Evolutionary conservation across 2,113 vertebrate genomes (phyloP), one percentile per base, ranked within the genome.

Genomic region (Fregata magnificens): DNA sequence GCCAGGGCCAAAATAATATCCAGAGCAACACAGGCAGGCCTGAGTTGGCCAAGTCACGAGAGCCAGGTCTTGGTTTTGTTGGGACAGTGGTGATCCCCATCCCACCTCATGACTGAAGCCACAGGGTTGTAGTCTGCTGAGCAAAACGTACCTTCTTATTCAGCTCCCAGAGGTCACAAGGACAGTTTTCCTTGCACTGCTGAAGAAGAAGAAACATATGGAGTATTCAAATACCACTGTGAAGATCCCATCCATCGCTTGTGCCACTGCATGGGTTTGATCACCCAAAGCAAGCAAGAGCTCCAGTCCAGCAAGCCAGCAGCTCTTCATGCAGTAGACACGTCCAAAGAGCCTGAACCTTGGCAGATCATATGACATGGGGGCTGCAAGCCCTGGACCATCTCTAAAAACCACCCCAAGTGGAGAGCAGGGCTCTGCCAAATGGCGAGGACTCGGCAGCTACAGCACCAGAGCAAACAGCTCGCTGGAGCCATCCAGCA

Each of bases 201-300:
- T 36, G 74, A 82, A 78, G 50, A 87, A 82, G 44, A 65, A 45
- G 24, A 62, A 50, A 65, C 32, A 42, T 8, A 21, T 3, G 4
- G 63, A 79, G 34, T 32, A 8, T 55, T 72, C 52, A 53, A 61
- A 69, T 8, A 49, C 5, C 19, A 36, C 28, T 0, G 0, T 3
- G 40, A 34, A 80, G 31, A 65, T 77, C 67, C 28, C 6, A 0
- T 16, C 40, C 40, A 36, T 38, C 2, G 0, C 42, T 62, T 44
- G 31, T 45, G 42, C 31, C 25, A 25, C 19, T 47, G 40, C 36
- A 16, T 5, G 21, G 18, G 16, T 78, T 71, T 28, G 45, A 78
- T 71, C 56, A 77, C 16, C 16, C 45, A 58, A 58, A 65, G 26
- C 19, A 78, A 84, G 34, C 53, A 34, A 88, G 21, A 44, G 56